Evolutionary conservation across 2,113 vertebrate genomes (phyloP), one percentile per base, ranked within the genome.

Genomic region (Bos javanicus): DNA sequence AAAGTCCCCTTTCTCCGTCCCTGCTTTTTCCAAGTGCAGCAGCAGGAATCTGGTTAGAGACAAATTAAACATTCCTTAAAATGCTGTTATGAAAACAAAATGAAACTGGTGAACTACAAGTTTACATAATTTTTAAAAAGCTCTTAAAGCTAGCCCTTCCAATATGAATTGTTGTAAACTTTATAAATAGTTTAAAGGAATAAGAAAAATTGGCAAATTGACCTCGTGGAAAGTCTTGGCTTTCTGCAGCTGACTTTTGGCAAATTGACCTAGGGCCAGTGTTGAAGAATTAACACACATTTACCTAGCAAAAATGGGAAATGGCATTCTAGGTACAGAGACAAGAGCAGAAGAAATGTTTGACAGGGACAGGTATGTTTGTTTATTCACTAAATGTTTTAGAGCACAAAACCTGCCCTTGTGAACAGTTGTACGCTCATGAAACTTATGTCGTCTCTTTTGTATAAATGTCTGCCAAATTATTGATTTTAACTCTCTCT

Each of bases 141-240:
- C 93, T 94, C 93, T 94, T 97, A 94, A 96, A 97, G 59, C 60
- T 82, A 74, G 52, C 39, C 95, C 48, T 90, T 93, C 93, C 89
- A 97, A 92, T 81, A 54, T 59, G 78, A 94, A 87, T 95, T 93
- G 52, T 91, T 94, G 33, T 95, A 97, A 97, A 97, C 86, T 91
- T 97, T 96, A 93, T 96, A 91, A 97, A 87, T 95, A 97, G 82
- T 96, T 97, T 67, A 96, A 97, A 97, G 80, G 57, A 95, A 96
- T n/a, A 90, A 94, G 93, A 94, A 98, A 83, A 83, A 83, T 91
- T 96, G 82, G 86, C 96, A 95, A 84, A 96, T 87, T 91, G 14
- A 71, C 12, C 60, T 94, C 57, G 36, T 95, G 94, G 97, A 94
- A 97, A 97, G 46, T 93, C 71, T 43, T 91, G 86, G 78, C 96